A percentile compares a stretch with the other conserved stretches of the same genome.
Evolutionary conservation across 2,113 vertebrate species (phyloP).

Genomic region (Astur gentilis): DNA sequence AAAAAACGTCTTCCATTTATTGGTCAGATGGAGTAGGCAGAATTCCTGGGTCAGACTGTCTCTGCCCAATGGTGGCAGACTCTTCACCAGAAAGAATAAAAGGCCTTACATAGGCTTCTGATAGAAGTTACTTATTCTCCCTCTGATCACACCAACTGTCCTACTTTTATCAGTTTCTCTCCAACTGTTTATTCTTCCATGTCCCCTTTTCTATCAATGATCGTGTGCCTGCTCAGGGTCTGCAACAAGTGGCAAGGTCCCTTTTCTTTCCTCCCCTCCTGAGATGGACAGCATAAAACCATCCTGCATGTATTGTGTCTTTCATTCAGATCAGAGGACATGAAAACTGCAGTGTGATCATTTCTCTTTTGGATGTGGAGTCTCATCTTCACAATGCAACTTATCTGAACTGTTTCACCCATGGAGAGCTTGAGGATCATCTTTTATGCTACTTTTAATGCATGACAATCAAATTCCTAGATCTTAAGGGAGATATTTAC

Average conservation of each 20-base stretch:
- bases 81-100: not conserved
- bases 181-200: not conserved
- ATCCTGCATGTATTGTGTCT: not conserved
- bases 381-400: constrained; percentile 12
- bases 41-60: not conserved
- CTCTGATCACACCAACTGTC: constrained; percentile 16
- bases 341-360: not conserved
- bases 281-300: not conserved
- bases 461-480: not conserved
- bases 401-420: constrained; percentile 12
- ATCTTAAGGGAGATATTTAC: constrained; percentile 1
- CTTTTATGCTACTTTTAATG: constrained; percentile 1
- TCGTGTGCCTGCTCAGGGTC: not conserved
- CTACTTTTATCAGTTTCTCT: not conserved
- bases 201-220: not conserved
- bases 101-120: not conserved
- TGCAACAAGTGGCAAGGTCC: constrained; percentile 5
- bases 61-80: not conserved
- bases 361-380: not conserved
- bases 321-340: constrained; percentile 4
- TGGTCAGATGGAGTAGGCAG: constrained; percentile 8
- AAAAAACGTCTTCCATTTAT: not conserved
- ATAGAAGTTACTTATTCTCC: not conserved
- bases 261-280: not conserved
- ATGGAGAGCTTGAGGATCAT: not conserved